phyloP scores from a whole-genome alignment of 2,113 vertebrate genomes.

The Arizona elegans region DNA sequence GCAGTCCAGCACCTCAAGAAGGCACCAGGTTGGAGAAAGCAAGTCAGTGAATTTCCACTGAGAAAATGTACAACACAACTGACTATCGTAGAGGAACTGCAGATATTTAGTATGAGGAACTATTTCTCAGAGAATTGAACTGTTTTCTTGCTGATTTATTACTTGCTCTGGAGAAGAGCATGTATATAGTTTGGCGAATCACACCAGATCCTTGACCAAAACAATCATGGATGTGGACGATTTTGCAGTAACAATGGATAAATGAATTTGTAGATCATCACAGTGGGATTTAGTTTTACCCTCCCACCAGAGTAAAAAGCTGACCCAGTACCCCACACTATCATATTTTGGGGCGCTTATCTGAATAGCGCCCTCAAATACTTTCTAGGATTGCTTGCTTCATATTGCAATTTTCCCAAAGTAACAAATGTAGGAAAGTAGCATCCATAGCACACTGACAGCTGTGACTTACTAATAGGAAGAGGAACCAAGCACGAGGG shows the following conservation, averaged over 20 bases:
- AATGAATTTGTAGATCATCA: neutral
- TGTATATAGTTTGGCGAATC: too few species aligned
- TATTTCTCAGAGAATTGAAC: neutral
- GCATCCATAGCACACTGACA: fast-evolving
- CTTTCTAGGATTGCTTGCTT: neutral
- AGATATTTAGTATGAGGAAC: neutral
- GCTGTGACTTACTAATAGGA: fast-evolving
- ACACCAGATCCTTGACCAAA: too few species aligned
- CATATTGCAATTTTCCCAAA: neutral
- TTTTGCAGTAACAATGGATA: neutral
- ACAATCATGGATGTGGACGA: too few species aligned
- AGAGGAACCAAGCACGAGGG: fast-evolving
- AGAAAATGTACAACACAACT: neutral
- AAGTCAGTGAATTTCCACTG: neutral
- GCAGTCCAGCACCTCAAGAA: neutral
- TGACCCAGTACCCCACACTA: neutral
- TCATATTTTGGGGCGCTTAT: neutral
- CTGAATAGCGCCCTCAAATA: neutral
- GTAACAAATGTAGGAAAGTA: too few species aligned
- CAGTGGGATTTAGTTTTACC: neutral
- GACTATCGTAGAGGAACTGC: too few species aligned
- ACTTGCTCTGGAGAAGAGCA: neutral
- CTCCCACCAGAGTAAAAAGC: too few species aligned
- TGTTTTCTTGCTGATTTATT: neutral
- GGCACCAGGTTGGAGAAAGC: neutral